phyloP scores from a whole-genome alignment of 1,140 invertebrate genomes.

The Brachionus plicatilis region DNA sequence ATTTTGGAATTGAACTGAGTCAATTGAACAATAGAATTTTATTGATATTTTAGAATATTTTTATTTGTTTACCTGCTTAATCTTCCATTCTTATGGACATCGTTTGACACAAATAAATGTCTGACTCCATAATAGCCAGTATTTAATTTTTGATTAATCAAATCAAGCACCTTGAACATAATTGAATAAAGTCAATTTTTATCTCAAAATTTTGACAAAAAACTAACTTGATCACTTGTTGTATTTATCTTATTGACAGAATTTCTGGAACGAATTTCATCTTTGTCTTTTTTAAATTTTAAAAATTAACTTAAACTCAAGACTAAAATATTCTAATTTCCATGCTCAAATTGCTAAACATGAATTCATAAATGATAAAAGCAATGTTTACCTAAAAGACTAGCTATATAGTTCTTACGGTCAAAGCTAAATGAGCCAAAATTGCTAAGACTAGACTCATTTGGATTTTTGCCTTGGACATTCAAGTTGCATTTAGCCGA shows the following conservation, averaged over 20 bases:
- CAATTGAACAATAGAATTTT: too few species aligned
- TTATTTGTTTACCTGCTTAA: neutral
- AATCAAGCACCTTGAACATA: neutral
- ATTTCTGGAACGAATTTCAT: neutral
- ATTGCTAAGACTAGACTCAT: neutral
- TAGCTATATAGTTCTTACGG: neutral
- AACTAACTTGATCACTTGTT: neutral
- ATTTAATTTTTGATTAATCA: constrained; percentile 20
- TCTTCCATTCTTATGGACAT: neutral
- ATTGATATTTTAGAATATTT: neutral
- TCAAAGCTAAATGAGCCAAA: neutral
- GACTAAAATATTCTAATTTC: too few species aligned
- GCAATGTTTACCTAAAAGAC: neutral
- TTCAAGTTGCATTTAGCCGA: neutral
- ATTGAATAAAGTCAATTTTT: neutral
- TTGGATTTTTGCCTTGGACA: neutral
- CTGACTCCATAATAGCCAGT: constrained; percentile 16
- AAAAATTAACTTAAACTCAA: neutral
- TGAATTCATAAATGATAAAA: neutral
- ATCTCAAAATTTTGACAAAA: neutral
- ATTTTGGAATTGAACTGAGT: too few species aligned
- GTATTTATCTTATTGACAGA: neutral
- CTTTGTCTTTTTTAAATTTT: neutral
- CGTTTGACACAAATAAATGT: constrained; percentile 25
- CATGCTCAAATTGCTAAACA: neutral